These are phyloP conservation scores for Cheilosia urbana DNA, from an alignment of 2,888 invertebrate species.

Conservation along the genomic window DNA sequence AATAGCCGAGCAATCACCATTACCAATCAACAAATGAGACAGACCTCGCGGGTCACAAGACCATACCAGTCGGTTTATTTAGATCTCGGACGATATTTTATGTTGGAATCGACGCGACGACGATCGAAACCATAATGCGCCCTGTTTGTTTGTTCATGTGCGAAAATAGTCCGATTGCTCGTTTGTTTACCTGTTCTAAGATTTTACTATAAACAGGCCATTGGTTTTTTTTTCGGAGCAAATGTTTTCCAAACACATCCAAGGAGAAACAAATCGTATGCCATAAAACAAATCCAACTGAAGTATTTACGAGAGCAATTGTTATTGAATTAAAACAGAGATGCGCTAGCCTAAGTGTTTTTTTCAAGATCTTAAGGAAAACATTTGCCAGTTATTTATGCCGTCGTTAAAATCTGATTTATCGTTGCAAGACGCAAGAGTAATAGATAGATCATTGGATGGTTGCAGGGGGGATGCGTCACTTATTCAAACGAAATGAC, in stretches of 20 bases:
- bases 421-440: not conserved
- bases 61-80: constrained; percentile 5
- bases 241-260: constrained; percentile 10
- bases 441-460: not conserved
- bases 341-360: constrained; percentile 16
- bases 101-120: too few relatives aligned
- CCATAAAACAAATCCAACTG: not conserved
- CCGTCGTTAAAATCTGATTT: constrained; percentile 29
- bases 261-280: not conserved
- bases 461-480: not conserved
- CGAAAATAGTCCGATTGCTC: constrained; percentile 25
- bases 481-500: not conserved
- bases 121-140: not conserved
- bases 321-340: constrained; percentile 34
- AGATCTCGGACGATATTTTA: not conserved
- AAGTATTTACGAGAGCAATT: constrained; percentile 37
- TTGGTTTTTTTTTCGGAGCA: constrained; percentile 9
- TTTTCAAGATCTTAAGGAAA: constrained; percentile 11
- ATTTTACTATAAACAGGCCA: constrained; percentile 12
- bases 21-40: not conserved
- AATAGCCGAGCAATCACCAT: constrained; percentile 7
- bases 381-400: constrained; percentile 18
- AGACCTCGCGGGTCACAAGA: not conserved
- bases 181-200: constrained; percentile 29
- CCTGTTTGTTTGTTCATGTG: constrained; percentile 1